Conservation (phyloP, 2,797 vertebrate genomes). For the Arctocebus calabarensis region DNA sequence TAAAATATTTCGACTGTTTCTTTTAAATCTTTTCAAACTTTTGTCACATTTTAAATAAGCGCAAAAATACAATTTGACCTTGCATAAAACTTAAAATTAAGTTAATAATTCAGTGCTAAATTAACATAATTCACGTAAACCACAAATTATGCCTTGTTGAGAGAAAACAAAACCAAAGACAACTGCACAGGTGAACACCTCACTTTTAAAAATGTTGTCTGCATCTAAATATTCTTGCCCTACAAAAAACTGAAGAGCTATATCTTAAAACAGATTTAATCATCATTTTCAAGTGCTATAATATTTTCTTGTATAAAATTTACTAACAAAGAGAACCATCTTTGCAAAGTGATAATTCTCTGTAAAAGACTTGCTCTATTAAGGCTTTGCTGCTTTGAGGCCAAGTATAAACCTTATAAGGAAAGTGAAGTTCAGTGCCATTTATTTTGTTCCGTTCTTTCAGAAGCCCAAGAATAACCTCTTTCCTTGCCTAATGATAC, state of each 20-base stretch:
- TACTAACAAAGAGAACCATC: constrained; percentile 71
- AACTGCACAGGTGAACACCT: not conserved
- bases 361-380: constrained; percentile 85
- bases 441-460: constrained; percentile 84
- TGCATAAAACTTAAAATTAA: constrained; percentile 47
- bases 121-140: constrained; percentile 60
- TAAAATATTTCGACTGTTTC: constrained; percentile 25
- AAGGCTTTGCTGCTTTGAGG: constrained; percentile 84
- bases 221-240: constrained; percentile 73
- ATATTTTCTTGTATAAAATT: constrained; percentile 66
- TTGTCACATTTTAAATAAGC: constrained; percentile 47
- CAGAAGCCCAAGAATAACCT: constrained; percentile 82
- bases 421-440: constrained; percentile 85
- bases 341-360: constrained; percentile 79
- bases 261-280: constrained; percentile 63
- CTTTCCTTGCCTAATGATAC: constrained; percentile 74
- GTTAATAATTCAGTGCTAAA: constrained; percentile 43
- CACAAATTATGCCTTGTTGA: not conserved
- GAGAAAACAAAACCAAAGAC: not conserved
- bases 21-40: constrained; percentile 49
- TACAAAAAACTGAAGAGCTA: constrained; percentile 15
- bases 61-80: constrained; percentile 48
- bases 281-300: constrained; percentile 71
- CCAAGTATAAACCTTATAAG: constrained; percentile 87
- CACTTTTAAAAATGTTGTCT: constrained; percentile 67